Evolutionary conservation across 2,797 vertebrate species (phyloP).

Genomic region (Morelia viridis): DNA sequence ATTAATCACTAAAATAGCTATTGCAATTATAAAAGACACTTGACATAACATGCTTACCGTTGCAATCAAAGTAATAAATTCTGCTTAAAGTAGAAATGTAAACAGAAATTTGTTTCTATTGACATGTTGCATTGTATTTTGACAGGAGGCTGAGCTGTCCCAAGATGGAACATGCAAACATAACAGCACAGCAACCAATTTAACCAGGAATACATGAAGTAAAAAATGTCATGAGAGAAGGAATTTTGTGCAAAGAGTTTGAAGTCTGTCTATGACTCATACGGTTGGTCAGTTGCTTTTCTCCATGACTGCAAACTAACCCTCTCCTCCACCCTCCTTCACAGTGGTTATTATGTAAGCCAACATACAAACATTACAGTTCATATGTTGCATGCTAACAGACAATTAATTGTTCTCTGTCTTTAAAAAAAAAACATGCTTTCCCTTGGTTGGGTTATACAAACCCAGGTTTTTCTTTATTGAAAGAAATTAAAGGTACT

Average conservation of each 20-base stretch:
- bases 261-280: slow-evolving; percentile 54
- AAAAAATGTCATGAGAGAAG: slow-evolving; percentile 52
- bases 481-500: slow-evolving; percentile 2
- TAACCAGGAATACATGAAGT: slow-evolving; percentile 66
- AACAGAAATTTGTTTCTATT: slow-evolving; percentile 60
- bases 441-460: slow-evolving; percentile 27
- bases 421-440: slow-evolving; percentile 45
- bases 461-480: not conserved
- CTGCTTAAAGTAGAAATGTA: slow-evolving; percentile 52
- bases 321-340: slow-evolving; percentile 29
- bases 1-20: slow-evolving; percentile 22
- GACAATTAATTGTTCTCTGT: slow-evolving; percentile 23
- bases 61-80: slow-evolving; percentile 34
- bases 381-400: slow-evolving; percentile 28
- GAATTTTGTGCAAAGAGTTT: slow-evolving; percentile 58
- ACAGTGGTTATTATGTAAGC: slow-evolving; percentile 48
- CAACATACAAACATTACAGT: slow-evolving; percentile 55
- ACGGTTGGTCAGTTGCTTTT: slow-evolving; percentile 54
- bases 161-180: slow-evolving; percentile 55
- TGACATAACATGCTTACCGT: slow-evolving; percentile 43
- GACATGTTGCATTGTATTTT: slow-evolving; percentile 62
- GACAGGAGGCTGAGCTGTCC: slow-evolving; percentile 63
- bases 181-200: slow-evolving; percentile 57
- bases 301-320: slow-evolving; percentile 36
- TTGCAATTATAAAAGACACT: slow-evolving; percentile 48